Evolutionary conservation across 2,797 vertebrate genomes (phyloP).

Genomic region (Salmo trutta): DNA sequence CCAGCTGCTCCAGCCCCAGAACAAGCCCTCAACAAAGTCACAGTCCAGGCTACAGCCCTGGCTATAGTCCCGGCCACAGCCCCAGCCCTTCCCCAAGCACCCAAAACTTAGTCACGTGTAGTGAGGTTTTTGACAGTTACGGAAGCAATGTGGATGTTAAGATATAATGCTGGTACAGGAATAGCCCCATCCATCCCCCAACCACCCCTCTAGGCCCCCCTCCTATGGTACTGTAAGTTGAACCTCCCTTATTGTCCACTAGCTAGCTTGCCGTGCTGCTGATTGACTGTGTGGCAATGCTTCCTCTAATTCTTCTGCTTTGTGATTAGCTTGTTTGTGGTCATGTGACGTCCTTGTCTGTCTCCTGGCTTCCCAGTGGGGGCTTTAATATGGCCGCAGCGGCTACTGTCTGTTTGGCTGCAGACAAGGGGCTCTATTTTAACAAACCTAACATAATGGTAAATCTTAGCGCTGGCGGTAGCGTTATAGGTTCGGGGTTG

Average conservation of each 20-base stretch:
- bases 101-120: conserved; percentile 92
- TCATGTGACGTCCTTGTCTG: conserved; percentile 64
- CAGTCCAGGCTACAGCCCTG: conserved; percentile 7
- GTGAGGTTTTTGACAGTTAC: conserved; percentile 90
- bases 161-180: conserved; percentile 50
- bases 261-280: conserved; percentile 52
- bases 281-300: conserved; percentile 78
- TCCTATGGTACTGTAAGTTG: conserved; percentile 71
- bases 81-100: conserved; percentile 84
- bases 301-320: conserved; percentile 58
- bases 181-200: conserved; percentile 3
- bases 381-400: conserved; percentile 21
- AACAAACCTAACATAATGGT: no score
- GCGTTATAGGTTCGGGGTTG: conserved; percentile 63
- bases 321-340: conserved; percentile 56
- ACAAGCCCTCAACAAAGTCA: conserved; percentile 22
- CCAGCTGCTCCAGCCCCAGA: conserved; percentile 19
- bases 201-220: not conserved
- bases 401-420: conserved; percentile 55
- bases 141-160: conserved; percentile 88
- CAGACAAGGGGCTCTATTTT: conserved; percentile 53
- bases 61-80: conserved; percentile 44
- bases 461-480: conserved; percentile 44
- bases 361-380: conserved; percentile 8
- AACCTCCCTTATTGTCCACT: conserved; percentile 37